A percentile compares a stretch with the other conserved stretches of the same genome.
Evolutionary conservation across 2,113 vertebrate species (phyloP).

Genomic region (Prochilodus magdalenae): DNA sequence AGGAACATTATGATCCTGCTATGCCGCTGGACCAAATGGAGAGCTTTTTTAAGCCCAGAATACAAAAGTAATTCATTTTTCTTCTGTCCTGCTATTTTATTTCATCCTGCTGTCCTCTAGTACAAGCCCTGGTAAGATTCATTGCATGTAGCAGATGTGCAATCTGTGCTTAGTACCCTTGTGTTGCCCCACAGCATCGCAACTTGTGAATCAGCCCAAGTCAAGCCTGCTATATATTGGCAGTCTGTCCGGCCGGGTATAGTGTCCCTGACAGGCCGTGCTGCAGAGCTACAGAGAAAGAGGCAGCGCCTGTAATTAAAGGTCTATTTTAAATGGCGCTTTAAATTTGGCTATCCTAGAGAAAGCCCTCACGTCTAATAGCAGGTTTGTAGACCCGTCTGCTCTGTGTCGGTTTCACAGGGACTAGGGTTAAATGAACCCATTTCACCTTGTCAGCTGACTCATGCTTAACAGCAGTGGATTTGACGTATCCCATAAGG

Average conservation of each 20-base stretch:
- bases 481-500: not conserved
- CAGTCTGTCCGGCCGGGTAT: not conserved
- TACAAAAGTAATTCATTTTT: not conserved
- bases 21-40: not conserved
- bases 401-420: not conserved
- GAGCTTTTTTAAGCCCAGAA: not conserved
- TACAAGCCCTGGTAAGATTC: not conserved
- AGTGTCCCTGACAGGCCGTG: not conserved
- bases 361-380: slow-evolving; percentile 7
- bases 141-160: not conserved
- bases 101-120: not conserved
- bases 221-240: not conserved
- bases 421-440: not conserved
- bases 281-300: not conserved
- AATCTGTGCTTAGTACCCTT: not conserved
- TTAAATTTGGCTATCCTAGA: slow-evolving; percentile 1
- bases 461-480: not conserved
- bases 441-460: slow-evolving; percentile 12
- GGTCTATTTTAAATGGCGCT: slow-evolving; percentile 35
- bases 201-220: not conserved
- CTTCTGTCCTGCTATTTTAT: not conserved
- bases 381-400: not conserved
- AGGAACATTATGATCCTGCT: not conserved
- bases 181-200: not conserved
- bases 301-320: slow-evolving; percentile 35